Base-by-base conservation (phyloP, 1,140 invertebrate species). In the Muscidifurax raptorellus region DNA sequence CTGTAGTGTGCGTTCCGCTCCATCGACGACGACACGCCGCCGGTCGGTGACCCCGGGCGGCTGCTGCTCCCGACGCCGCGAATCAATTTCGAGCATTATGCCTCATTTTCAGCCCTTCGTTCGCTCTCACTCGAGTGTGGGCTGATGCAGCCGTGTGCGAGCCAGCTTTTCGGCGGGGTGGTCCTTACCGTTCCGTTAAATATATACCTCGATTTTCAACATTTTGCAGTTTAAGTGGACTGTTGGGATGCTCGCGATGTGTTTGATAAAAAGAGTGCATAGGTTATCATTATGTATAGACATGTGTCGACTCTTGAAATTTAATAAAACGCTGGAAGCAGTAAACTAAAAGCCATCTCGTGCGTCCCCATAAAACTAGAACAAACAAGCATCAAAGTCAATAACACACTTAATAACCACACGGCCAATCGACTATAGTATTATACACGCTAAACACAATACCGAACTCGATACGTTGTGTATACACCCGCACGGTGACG, bases 41-140 rank as follows among this genome's bases (percentile, higher is more conserved):
- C 28, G 36, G 72, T 81, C 82, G 79, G 47, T 22, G 78, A 71
- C 40, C 28, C 28, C 75, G 75, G 81, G 85, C 52, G 52, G 52
- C 52, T 59, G 52, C 52, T 85, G 86, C 52, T 59, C 76, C 78
- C 84, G 74, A 30, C 78, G 76, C 86, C 83, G 86, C 87, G 86
- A 88, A 88, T 86, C 87, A 86, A 85, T 87, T 86, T 85, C 76
- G 32, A 59, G 15, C 78, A 47, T 30, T 76, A 59, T 40, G 59
- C 78, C 81, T 59, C 74, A 30, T 77, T 76, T 59, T 47, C 72
- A 59, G 9, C n/a, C 40, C 67, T 72, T 59, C 40, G 18, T 10
- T 10, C 18, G 5, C 25, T 44, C 77, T 36, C 64, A 6, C 64
- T 44, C 40, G 6, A 25, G 10, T 44, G 22, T 18, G n/a, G n/a